Conservation (phyloP, 2,797 vertebrate species). For the Salmo trutta region DNA sequence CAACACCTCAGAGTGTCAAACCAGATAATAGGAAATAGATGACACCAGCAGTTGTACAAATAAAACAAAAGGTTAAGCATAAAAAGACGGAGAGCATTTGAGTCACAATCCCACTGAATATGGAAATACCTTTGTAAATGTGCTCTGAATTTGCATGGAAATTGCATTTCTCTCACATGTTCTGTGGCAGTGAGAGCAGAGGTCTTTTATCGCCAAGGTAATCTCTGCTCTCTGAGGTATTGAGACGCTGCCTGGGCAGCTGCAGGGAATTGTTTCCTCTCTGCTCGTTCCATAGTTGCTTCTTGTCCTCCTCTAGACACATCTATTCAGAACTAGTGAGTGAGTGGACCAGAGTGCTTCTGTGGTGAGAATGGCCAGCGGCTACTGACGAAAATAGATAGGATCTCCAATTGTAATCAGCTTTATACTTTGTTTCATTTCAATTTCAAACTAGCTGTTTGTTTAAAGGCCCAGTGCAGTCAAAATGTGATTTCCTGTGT, state of each 20-base stretch:
- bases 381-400: slow-evolving; percentile 8
- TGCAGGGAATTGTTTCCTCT: slow-evolving; percentile 42
- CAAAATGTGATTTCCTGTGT: too few species aligned
- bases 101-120: slow-evolving; percentile 55
- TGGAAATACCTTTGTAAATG: slow-evolving; percentile 65
- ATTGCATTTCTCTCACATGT: slow-evolving; percentile 68
- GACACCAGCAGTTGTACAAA: slow-evolving; percentile 55
- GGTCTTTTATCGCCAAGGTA: slow-evolving; percentile 71
- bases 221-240: slow-evolving; percentile 55
- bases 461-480: background rate
- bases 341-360: background rate
- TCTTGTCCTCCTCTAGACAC: slow-evolving; percentile 11
- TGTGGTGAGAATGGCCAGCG: slow-evolving; percentile 4
- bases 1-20: slow-evolving; percentile 38
- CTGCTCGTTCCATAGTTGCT: slow-evolving; percentile 20
- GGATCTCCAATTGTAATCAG: slow-evolving; percentile 19
- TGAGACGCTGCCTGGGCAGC: slow-evolving; percentile 25
- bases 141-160: slow-evolving; percentile 76
- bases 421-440: slow-evolving; percentile 10
- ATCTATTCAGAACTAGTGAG: slow-evolving; percentile 36
- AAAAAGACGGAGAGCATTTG: slow-evolving; percentile 54
- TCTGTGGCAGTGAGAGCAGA: slow-evolving; percentile 41
- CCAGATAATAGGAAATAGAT: slow-evolving; percentile 21
- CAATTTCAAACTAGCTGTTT: slow-evolving; percentile 16
- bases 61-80: slow-evolving; percentile 69